Conservation (phyloP, 2,888 invertebrate species). For the Ferrisia virgata region DNA sequence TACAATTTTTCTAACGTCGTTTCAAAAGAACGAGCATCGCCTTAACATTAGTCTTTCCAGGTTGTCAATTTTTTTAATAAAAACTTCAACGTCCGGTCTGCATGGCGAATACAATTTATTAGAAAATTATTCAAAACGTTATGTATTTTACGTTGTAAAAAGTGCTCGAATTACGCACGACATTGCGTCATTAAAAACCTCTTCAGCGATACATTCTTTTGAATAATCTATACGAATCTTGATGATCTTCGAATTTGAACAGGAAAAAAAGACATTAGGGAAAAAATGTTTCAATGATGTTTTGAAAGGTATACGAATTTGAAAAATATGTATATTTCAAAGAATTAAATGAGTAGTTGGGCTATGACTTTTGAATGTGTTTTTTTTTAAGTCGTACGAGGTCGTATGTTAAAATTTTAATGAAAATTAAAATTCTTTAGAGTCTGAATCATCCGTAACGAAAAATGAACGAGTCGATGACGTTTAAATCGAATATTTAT, state of each 20-base stretch:
- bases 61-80: constrained; percentile 8
- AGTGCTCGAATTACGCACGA: neutral
- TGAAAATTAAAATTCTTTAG: neutral
- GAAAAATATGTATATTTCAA: too few species aligned
- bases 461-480: neutral
- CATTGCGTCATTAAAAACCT: neutral
- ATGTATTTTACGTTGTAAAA: neutral
- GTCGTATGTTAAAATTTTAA: neutral
- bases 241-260: neutral
- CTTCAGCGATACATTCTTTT: neutral
- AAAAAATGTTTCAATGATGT: too few species aligned
- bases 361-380: too few species aligned
- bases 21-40: neutral
- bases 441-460: neutral
- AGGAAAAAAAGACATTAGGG: too few species aligned
- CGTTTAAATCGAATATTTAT: too few species aligned
- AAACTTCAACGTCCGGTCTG: neutral
- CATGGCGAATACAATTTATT: neutral
- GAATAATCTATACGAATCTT: neutral
- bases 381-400: neutral
- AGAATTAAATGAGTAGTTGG: too few species aligned
- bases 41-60: neutral
- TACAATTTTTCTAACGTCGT: neutral
- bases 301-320: too few species aligned
- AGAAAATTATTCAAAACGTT: neutral